Base-by-base conservation (phyloP, 1,140 invertebrate genomes). In the Chironomus tepperi region DNA sequence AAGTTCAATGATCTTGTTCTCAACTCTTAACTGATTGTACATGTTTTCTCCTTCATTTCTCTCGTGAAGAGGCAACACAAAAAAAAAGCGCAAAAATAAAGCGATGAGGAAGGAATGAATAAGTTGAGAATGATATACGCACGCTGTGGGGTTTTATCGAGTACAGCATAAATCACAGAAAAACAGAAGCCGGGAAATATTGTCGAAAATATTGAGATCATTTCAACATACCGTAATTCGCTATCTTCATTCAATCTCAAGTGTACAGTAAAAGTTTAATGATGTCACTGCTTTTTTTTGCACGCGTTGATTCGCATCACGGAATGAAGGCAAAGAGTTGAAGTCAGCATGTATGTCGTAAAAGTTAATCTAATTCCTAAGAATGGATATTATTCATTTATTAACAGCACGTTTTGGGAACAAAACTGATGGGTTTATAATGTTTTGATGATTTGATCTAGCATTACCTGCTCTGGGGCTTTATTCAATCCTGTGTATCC, bases 251-350 rank as follows among this genome's bases (percentile, higher is more conserved):
- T 57, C 24, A n/a, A 57, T 57, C 47, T n/a, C 47, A 57, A 57
- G n/a, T 57, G 47, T 57, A n/a, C n/a, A 57, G 47, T 57, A 57
- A 57, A 57, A 57, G n/a, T 57, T 57, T n/a, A 57, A 57, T n/a
- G 47, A 57, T 34, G 24, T 34, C 47, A 57, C 47, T 57, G 12
- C 15, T 47, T 47, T 12, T 57, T n/a, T 57, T n/a, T 57, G 12
- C 47, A 57, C 12, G 24, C 24, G 24, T 34, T 34, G 24, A 34
- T 34, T 34, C 5, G 24, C 24, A 34, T 1, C 24, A 34, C 24
- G 24, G 24, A 34, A 34, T 34, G 5, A 34, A 2, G 5, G 24
- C 24, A 57, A 47, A 15, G n/a, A 57, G 47, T n/a, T 57, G 0
- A 57, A n/a, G 47, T n/a, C 47, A n/a, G n/a, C 47, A 57, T 57